Evolutionary conservation across 2,888 invertebrate species (phyloP), one percentile per base, ranked within the genome.

Genomic region (Cantharis rustica): DNA sequence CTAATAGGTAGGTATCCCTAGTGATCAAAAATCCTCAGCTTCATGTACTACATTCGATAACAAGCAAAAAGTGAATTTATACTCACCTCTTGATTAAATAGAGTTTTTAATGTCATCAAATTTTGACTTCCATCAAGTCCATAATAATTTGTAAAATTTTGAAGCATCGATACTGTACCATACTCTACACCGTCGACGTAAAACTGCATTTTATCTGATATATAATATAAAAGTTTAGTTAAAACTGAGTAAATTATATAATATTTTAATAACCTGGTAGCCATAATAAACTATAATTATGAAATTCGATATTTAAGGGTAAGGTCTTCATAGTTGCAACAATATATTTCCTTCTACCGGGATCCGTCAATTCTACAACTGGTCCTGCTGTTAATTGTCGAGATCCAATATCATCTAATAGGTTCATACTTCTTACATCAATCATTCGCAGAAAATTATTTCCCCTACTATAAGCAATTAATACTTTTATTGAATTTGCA

Each of bases 261-360:
- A 11, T 62, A 2, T 16, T 15, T 10, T 20, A 17, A 64, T 23
- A 47, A 92, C 92, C 90, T 83, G 91, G 90, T 10, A 89, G 90
- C 95, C 95, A 95, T 71, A 90, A 90, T 0, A 94, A 74, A 10
- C 90, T 89, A 84, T 92, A 95, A 0, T 88, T 88, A 82, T 95
- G 95, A 85, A 91, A 93, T 10, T 90, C 89, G 5, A 91, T 88
- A 10, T 91, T 91, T 90, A 92, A 91, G 0, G 84, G 80, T 1
- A 72, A 79, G 73, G 11, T 9, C 7, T 47, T 61, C 9, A 68
- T 76, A 11, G 80, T 87, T 1, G 80, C 81, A 61, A 71, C 72
- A 0, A 89, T 81, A 16, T 89, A 82, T 7, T 80, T 82, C 15
- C 88, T 84, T 10, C 88, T 87, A 64, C 89, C 89, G 1, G 84